Conservation (phyloP, 2,113 vertebrate genomes). For the Syngnathoides biaculeatus region DNA sequence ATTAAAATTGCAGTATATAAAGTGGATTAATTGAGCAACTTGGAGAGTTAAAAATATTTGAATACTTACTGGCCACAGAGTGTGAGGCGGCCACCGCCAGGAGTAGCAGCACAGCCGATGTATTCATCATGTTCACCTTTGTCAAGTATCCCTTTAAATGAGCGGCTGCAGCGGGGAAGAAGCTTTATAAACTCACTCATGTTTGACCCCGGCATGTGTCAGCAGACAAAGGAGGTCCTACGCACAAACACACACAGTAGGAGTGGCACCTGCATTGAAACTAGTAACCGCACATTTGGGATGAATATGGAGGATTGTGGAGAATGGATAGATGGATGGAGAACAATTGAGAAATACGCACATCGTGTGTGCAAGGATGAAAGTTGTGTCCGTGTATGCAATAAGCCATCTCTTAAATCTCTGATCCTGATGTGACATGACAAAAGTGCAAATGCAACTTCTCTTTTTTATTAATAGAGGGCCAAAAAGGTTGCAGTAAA, state of each 20-base stretch:
- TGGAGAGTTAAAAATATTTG: neutral
- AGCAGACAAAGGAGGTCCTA: neutral
- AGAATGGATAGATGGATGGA: too few relatives aligned
- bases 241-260: neutral
- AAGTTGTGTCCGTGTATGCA: neutral
- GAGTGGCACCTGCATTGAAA: neutral
- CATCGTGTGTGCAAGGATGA: neutral
- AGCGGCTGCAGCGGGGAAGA: slow-evolving; percentile 8
- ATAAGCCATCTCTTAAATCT: neutral
- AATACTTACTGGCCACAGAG: slow-evolving; percentile 61
- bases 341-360: neutral
- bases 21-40: neutral
- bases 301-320: neutral
- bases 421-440: neutral
- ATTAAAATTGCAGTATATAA: neutral
- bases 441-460: neutral
- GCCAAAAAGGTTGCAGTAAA: too few relatives aligned
- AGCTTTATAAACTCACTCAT: slow-evolving; percentile 50
- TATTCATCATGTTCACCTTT: slow-evolving; percentile 47
- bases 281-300: slow-evolving; percentile 4
- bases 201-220: slow-evolving; percentile 10
- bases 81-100: slow-evolving; percentile 45
- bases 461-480: neutral
- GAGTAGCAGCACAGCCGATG: slow-evolving; percentile 36
- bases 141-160: slow-evolving; percentile 43